A percentile compares a stretch with the other conserved stretches of the same genome.
These are phyloP conservation scores for Podargus strigoides DNA, from an alignment of 2,797 vertebrate genomes.

Conservation along the genomic window DNA sequence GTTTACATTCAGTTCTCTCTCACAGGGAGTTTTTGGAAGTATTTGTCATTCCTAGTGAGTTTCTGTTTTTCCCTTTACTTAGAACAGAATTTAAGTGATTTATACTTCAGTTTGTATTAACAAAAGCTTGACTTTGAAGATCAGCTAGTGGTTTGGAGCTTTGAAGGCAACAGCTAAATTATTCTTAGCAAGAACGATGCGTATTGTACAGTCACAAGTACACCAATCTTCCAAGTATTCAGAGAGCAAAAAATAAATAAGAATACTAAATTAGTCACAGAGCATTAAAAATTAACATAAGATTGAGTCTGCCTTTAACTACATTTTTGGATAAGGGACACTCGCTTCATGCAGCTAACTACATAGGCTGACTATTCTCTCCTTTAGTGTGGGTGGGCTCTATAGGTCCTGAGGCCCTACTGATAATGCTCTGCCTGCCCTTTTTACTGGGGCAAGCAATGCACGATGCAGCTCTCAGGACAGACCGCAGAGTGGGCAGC, in stretches of 20 bases:
- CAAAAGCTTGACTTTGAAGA: conserved; percentile 34
- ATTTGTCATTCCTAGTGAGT: not conserved
- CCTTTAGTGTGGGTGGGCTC: not conserved
- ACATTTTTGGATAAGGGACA: not conserved
- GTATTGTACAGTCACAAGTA: not conserved
- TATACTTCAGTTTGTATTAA: not conserved
- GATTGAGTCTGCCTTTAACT: not conserved
- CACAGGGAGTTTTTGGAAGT: not conserved
- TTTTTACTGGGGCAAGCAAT: not conserved
- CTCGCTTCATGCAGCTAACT: not conserved
- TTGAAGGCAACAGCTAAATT: not conserved
- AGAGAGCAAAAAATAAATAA: conserved; percentile 22
- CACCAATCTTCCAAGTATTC: not conserved
- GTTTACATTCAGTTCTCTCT: not conserved
- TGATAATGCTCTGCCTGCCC: not conserved
- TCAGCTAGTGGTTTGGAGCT: not conserved
- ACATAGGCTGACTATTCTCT: not conserved
- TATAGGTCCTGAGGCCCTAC: not conserved
- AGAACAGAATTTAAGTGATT: conserved; percentile 11
- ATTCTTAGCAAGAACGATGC: not conserved
- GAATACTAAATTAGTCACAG: not conserved
- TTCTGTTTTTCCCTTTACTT: not conserved
- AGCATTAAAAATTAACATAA: conserved; percentile 18
- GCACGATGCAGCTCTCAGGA: fast-evolving
- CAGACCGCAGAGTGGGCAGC: not conserved